These are phyloP conservation scores for Telmatherina bonti DNA, from an alignment of 2,797 vertebrate genomes.

Conservation along the genomic window DNA sequence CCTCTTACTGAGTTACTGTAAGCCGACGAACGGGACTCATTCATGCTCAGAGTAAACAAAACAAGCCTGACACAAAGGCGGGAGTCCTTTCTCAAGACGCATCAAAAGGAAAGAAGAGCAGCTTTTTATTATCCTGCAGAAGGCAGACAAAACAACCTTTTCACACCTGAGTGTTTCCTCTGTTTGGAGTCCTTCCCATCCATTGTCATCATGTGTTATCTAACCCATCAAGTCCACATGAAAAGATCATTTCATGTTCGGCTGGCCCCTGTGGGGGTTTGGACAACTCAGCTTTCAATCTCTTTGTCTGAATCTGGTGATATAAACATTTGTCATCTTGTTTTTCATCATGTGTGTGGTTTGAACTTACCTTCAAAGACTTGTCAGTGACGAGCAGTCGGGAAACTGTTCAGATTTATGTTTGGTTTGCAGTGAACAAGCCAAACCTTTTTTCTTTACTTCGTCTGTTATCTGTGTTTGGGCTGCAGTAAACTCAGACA, in stretches of 20 bases:
- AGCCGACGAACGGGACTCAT: conserved; percentile 43
- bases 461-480: conserved; percentile 42
- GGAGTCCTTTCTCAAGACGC: conserved; percentile 23
- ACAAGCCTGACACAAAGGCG: conserved; percentile 28
- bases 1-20: conserved; percentile 51
- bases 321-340: conserved; percentile 48
- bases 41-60: conserved; percentile 53
- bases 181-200: conserved; percentile 35
- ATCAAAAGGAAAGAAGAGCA: conserved; percentile 26
- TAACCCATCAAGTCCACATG: conserved; percentile 61
- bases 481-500: conserved; percentile 1
- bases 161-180: conserved; percentile 67
- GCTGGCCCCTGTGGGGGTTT: conserved; percentile 39
- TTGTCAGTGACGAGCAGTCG: background rate
- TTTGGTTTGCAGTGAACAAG: conserved; percentile 13
- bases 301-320: conserved; percentile 52
- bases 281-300: conserved; percentile 43
- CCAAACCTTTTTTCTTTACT: background rate
- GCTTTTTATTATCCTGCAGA: conserved; percentile 40
- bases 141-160: conserved; percentile 80
- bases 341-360: conserved; percentile 30
- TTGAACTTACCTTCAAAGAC: conserved; percentile 49
- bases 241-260: conserved; percentile 64
- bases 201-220: conserved; percentile 62
- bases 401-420: conserved; percentile 11